These are phyloP conservation scores for Vannuccia rotundouncinata DNA, from an alignment of 2,888 invertebrate genomes.

Conservation along the genomic window DNA sequence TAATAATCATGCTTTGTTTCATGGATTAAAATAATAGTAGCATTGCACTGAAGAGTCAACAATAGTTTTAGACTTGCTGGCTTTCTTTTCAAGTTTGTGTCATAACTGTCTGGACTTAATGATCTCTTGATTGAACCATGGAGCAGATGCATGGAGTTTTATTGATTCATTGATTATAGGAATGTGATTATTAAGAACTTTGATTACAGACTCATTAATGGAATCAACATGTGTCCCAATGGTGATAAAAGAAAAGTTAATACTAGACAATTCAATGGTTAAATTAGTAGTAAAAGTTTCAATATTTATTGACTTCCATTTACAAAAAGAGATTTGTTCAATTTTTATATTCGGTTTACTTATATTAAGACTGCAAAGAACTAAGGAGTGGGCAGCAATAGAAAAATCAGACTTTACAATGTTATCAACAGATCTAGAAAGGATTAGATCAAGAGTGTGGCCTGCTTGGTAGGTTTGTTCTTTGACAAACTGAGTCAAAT, in stretches of 20 bases:
- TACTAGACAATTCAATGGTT: not conserved
- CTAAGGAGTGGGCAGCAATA: slow-evolving; percentile 11
- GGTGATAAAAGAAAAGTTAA: not conserved
- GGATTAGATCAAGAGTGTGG: slow-evolving; percentile 17
- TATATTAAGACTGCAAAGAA: slow-evolving; percentile 5
- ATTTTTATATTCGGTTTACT: not conserved
- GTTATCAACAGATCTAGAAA: slow-evolving; percentile 16
- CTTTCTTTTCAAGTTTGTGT: not conserved
- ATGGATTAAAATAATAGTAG: not conserved
- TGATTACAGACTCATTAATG: not conserved
- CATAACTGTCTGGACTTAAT: not conserved
- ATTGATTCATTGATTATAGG: not conserved
- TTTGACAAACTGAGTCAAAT: slow-evolving; percentile 22
- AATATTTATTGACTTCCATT: not conserved
- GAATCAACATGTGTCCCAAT: not conserved
- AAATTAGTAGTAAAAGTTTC: not conserved
- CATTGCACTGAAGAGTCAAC: not conserved
- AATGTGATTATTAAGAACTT: not conserved
- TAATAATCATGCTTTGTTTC: not conserved
- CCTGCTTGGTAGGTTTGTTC: slow-evolving; percentile 5
- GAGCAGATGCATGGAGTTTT: not conserved
- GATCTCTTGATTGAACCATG: not conserved
- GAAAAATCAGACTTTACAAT: slow-evolving; percentile 12
- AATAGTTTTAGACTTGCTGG: not conserved
- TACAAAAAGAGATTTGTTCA: not conserved